Evolutionary conservation across 2,888 invertebrate genomes (phyloP).

Genomic region (Eulithis testata): DNA sequence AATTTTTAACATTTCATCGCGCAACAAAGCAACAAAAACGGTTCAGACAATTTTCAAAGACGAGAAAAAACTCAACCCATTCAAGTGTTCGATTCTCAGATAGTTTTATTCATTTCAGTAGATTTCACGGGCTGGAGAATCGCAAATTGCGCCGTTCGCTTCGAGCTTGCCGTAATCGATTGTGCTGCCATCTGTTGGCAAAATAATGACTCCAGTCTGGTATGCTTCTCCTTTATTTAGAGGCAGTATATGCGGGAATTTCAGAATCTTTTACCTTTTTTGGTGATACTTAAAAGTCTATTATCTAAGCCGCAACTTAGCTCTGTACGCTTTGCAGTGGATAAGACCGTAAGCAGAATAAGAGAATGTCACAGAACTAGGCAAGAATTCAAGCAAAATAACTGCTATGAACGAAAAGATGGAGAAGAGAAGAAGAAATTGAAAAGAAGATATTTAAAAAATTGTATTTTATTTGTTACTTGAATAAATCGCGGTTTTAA

Average conservation of each 20-base stretch:
- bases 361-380: too few species aligned
- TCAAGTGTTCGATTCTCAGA: constrained; percentile 69
- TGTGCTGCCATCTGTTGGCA: constrained; percentile 82
- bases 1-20: constrained; percentile 4
- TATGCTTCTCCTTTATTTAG: constrained; percentile 69
- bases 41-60: constrained; percentile 32
- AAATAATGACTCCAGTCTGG: constrained; percentile 80
- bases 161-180: constrained; percentile 73
- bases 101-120: constrained; percentile 83
- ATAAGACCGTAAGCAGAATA: too few species aligned
- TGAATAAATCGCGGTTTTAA: too few species aligned
- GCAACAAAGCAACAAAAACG: constrained; percentile 17
- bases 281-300: too few species aligned
- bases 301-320: too few species aligned
- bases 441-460: too few species aligned
- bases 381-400: too few species aligned
- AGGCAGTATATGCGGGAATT: constrained; percentile 50
- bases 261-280: constrained; percentile 13
- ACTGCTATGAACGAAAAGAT: too few species aligned
- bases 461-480: too few species aligned
- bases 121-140: constrained; percentile 77
- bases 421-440: too few species aligned
- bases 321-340: too few species aligned
- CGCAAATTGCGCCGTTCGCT: constrained; percentile 79
- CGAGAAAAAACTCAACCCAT: constrained; percentile 45